A percentile compares a stretch with the other conserved stretches of the same genome.
These are phyloP conservation scores for Sylvietta virens DNA, from an alignment of 2,113 vertebrate genomes.

Conservation along the genomic window DNA sequence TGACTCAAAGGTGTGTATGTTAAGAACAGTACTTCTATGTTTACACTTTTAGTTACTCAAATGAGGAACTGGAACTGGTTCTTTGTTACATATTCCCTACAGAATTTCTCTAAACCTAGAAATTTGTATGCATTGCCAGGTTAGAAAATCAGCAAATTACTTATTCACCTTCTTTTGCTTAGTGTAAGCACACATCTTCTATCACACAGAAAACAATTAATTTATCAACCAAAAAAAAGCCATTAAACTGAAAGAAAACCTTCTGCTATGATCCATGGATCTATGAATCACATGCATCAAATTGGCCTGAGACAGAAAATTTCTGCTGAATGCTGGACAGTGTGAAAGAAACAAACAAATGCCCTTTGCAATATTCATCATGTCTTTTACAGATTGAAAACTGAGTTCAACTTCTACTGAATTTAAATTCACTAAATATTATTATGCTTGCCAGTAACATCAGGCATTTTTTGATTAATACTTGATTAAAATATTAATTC, in stretches of 20 bases:
- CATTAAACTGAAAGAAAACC: neutral
- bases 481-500: neutral
- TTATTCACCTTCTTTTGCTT: neutral
- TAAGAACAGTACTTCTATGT: neutral
- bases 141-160: neutral
- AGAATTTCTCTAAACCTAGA: neutral
- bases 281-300: accelerated
- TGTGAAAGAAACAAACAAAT: neutral
- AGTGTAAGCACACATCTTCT: neutral
- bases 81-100: neutral
- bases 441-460: neutral
- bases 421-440: neutral
- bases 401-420: neutral
- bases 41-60: neutral
- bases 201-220: neutral
- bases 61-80: neutral
- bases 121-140: neutral
- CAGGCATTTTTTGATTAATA: neutral
- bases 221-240: neutral
- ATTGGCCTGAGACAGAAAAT: neutral
- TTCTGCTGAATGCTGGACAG: neutral
- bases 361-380: neutral
- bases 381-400: neutral
- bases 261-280: neutral
- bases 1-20: neutral